Evolutionary conservation across 2,113 vertebrate species (phyloP), one percentile per base, ranked within the genome.

Genomic region (Malurus melanocephalus): DNA sequence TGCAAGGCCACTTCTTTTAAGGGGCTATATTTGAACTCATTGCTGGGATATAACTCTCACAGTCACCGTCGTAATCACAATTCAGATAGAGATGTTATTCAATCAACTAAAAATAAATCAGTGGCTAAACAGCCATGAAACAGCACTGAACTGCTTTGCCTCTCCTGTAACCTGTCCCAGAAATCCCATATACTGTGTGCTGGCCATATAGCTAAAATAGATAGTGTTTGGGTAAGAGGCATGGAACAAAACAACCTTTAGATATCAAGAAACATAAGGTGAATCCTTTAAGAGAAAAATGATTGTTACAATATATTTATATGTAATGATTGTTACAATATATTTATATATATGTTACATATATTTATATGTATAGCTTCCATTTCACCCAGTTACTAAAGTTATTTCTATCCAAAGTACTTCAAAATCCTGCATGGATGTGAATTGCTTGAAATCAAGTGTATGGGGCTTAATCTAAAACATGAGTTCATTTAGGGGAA

Each of bases 21-120:
- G 69, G 65, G 53, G 38, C 57, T 88, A 57, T 88, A 79, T 92
- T 75, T 86, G 77, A 65, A 72, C 62, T 72, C 86, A 67, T 16
- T 86, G 66, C 84, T 80, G 53, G 67, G n/a, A 76, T 88, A 43
- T 60, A 78, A 64, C n/a, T 26, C 32, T 64, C 69, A 59, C 43
- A 67, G 73, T 69, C 77, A 86, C 64, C 65, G 75, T 64, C 1
- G 0, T 66, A 80, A 69, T 92, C 80, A 51, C 59, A 90, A 75
- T 84, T 66, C 77, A 93, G 49, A 94, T 16, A 65, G 42, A 32
- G 26, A 84, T 2, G 4, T 77, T 72, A 72, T 84, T 90, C 61
- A 60, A 72, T 38, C 73, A 84, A 59, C 72, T 83, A n/a, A 91
- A 93, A 92, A 90, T 84, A 86, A 88, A 67, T 32, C 69, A 60